A percentile compares a stretch with the other conserved stretches of the same genome.
Conservation (phyloP, 1,140 invertebrate genomes). For the Nymphalis io region DNA sequence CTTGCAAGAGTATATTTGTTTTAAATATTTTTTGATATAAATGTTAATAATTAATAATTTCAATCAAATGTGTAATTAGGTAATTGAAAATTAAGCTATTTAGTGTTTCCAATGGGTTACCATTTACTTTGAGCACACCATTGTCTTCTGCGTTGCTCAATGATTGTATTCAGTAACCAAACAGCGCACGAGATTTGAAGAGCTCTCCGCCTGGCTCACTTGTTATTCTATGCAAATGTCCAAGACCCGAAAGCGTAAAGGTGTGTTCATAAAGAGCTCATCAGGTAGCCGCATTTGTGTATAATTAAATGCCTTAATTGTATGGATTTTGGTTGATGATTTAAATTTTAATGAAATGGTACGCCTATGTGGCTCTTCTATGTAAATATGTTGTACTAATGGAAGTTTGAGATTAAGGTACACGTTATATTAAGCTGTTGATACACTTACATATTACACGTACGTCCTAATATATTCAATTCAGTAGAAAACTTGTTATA, state of each 20-base stretch:
- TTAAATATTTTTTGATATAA: too few species aligned
- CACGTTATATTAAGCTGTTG: too few species aligned
- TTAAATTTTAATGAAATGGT: conserved; percentile 14
- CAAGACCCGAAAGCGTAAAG: conserved; percentile 62
- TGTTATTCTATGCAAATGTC: conserved; percentile 79
- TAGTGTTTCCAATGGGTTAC: conserved; percentile 17
- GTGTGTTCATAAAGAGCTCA: conserved; percentile 40
- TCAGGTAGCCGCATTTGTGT: conserved; percentile 17
- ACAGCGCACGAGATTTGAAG: conserved; percentile 59
- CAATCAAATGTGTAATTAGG: neutral
- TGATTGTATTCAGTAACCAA: conserved; percentile 52
- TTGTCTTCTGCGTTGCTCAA: conserved; percentile 26
- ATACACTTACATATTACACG: too few species aligned
- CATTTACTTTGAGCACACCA: conserved; percentile 36
- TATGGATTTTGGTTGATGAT: conserved; percentile 6
- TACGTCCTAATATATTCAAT: too few species aligned
- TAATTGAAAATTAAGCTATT: neutral
- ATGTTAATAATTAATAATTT: too few species aligned
- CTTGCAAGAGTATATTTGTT: too few species aligned
- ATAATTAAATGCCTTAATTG: conserved; percentile 14
- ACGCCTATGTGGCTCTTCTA: neutral
- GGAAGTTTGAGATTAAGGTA: too few species aligned
- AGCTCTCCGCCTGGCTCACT: conserved; percentile 57
- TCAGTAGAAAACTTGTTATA: neutral
- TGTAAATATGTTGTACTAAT: neutral